These are phyloP conservation scores for Phortica okadai DNA, from an alignment of 2,888 invertebrate genomes.

Conservation along the genomic window DNA sequence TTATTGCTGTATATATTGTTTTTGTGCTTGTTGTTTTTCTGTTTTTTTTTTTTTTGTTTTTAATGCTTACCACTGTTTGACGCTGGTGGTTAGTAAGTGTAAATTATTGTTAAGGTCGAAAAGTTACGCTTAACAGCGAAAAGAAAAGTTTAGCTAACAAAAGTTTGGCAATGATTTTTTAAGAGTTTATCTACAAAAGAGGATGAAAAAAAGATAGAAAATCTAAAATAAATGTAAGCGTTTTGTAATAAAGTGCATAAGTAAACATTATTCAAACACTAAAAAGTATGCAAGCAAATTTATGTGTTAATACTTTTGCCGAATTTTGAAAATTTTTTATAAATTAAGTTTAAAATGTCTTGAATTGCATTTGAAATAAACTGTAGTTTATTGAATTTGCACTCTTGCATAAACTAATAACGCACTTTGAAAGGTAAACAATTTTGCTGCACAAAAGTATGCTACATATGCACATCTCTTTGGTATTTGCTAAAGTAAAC, in stretches of 20 bases:
- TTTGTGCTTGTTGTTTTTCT: neutral
- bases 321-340: no score
- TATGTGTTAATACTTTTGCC: no score
- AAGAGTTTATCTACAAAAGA: conserved; percentile 16
- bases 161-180: conserved; percentile 24
- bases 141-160: conserved; percentile 11
- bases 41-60: neutral
- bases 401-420: no score
- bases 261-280: neutral
- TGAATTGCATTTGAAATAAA: no score
- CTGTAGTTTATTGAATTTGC: no score
- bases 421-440: no score
- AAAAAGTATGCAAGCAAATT: neutral
- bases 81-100: conserved; percentile 58
- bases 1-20: conserved; percentile 15
- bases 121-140: conserved; percentile 50
- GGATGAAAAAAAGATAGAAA: neutral
- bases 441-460: no score
- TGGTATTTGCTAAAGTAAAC: no score
- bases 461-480: no score
- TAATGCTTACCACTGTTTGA: conserved; percentile 38
- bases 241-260: neutral
- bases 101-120: conserved; percentile 70
- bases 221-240: neutral
- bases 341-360: no score